Base-by-base conservation (phyloP, 2,113 vertebrate genomes). In the Fulica atra region DNA sequence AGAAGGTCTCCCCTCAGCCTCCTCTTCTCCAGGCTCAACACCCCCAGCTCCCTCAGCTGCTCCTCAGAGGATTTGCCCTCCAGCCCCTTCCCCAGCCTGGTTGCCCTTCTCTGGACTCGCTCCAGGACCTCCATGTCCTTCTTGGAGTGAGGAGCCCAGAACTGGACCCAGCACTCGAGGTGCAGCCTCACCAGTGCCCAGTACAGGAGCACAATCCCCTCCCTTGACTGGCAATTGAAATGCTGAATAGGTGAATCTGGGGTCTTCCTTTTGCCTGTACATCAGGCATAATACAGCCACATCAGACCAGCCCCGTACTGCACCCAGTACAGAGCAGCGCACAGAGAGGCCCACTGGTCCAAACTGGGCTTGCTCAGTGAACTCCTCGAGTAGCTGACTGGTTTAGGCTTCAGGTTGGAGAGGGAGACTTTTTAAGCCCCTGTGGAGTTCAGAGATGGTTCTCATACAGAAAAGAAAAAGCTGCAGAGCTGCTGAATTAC, bases 221-320 rank as follows among this genome's bases (percentile, higher is more conserved):
- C 44, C 44, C 44, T 46, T 46, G 44, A 46, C 44, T 46, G 44
- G 44, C 8, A 46, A 46, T 46, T 46, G 44, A 46, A 86, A 20
- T 25, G 50, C 6, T 9, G 21, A 16, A n/a, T 20, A 71, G 36
- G 33, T 40, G 18, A 50, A 61, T 59, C 21, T 14, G 14, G 15
- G 18, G 16, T 53, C 51, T 86, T 88, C n/a, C 7, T 10, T 63
- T 26, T 28, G 17, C n/a, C 80, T 64, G 31, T 31, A 48, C 4
- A 3, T 17, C 2, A n/a, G 19, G 15, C 5, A 4, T 7, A 81
- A 59, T 12, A 69, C 24, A 69, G 28, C 48, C 94, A 57, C 38
- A 76, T 16, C 71, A 65, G 36, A 61, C 7, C 73, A 36, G 29
- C 10, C 0, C 0, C 1, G 2, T 16, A 7, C 9, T 26, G 71